These are phyloP conservation scores for Hyla sarda DNA, from an alignment of 2,113 vertebrate species.

Conservation along the genomic window DNA sequence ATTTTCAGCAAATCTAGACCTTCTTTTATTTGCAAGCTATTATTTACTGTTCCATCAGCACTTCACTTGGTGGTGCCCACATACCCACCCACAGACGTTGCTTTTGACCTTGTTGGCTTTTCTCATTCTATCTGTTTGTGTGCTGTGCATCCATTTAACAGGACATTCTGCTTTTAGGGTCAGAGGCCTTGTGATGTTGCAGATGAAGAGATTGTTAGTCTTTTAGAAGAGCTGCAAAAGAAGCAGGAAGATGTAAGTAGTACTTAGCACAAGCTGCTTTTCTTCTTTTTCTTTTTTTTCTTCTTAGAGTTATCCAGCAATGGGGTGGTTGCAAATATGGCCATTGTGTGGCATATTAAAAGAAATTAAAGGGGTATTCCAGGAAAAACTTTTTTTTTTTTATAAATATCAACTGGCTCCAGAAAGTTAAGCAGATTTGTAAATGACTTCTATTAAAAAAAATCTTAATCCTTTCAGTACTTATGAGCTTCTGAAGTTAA, in stretches of 20 bases:
- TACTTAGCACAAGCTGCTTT: background rate
- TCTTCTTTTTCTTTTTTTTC: no score
- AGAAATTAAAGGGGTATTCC: no score
- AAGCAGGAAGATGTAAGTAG: slow-evolving; percentile 84
- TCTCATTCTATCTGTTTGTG: background rate
- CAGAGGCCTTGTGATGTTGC: slow-evolving; percentile 89
- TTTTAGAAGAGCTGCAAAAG: slow-evolving; percentile 82
- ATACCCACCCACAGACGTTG: background rate
- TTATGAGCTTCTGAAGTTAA: no score
- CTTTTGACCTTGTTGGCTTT: background rate
- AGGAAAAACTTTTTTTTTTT: no score
- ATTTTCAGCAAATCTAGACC: background rate
- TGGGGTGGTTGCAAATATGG: no score
- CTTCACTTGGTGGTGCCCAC: background rate
- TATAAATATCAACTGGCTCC: no score
- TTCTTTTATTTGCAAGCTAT: background rate
- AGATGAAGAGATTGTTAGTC: slow-evolving; percentile 79
- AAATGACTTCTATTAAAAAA: no score
- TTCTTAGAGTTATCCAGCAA: no score
- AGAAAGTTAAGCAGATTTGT: no score
- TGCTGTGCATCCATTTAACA: background rate
- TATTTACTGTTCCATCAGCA: background rate
- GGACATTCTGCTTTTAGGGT: slow-evolving; percentile 70
- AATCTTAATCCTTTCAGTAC: no score
- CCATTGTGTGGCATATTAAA: no score